phyloP scores from a whole-genome alignment of 2,888 invertebrate species.

The Brachylomia viminalis region DNA sequence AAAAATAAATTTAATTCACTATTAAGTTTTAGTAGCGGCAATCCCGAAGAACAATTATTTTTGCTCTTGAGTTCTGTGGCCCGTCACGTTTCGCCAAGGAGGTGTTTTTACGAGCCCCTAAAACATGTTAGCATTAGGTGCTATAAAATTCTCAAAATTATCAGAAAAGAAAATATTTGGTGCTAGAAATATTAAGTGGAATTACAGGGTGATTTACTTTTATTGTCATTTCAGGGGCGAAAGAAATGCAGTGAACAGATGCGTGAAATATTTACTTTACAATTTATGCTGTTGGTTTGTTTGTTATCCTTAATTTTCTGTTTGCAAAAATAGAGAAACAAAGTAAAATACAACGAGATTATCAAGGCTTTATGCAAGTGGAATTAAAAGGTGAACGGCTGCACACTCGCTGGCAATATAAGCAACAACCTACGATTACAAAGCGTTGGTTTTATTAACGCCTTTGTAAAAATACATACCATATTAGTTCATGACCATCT shows the following conservation, averaged over 20 bases:
- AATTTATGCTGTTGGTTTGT: not conserved
- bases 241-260: not conserved
- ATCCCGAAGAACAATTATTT: slow-evolving; percentile 71
- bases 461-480: not conserved
- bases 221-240: slow-evolving; percentile 21
- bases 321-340: slow-evolving; percentile 12
- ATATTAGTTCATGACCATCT: not conserved
- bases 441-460: not conserved
- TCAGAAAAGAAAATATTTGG: slow-evolving; percentile 52
- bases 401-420: not conserved
- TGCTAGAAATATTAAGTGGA: slow-evolving; percentile 51
- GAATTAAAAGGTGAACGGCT: slow-evolving; percentile 16
- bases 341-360: slow-evolving; percentile 13
- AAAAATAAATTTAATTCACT: slow-evolving; percentile 75
- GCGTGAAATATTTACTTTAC: not conserved
- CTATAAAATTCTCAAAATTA: slow-evolving; percentile 61
- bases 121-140: slow-evolving; percentile 65
- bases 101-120: slow-evolving; percentile 63
- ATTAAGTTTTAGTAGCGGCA: slow-evolving; percentile 71
- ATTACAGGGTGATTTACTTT: slow-evolving; percentile 50
- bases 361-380: slow-evolving; percentile 14
- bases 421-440: slow-evolving; percentile 7
- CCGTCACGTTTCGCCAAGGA: slow-evolving; percentile 58
- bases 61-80: slow-evolving; percentile 65
- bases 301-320: not conserved